Conservation (phyloP, 2,888 invertebrate species). For the Crossocerus cetratus region DNA sequence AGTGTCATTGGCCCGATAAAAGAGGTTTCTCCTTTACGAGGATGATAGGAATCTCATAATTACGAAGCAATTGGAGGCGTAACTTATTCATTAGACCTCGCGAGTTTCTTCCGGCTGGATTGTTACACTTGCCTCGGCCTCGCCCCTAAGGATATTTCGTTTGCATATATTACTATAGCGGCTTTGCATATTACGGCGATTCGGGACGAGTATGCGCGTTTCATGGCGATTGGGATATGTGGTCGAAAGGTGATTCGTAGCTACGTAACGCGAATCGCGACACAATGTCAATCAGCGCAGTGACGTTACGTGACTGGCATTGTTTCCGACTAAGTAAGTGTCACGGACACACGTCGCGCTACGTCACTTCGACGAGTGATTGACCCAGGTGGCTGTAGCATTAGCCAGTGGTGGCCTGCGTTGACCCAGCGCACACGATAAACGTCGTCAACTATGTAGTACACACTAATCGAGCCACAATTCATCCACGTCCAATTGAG, state of each 20-base stretch:
- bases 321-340: conserved; percentile 57
- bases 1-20: background rate
- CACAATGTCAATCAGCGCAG: conserved; percentile 50
- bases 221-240: background rate
- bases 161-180: background rate
- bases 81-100: background rate
- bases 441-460: background rate
- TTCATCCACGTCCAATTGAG: background rate
- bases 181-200: too few relatives aligned
- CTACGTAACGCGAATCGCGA: conserved; percentile 35
- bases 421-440: background rate
- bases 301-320: conserved; percentile 56
- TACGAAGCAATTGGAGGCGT: background rate
- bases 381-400: conserved; percentile 43
- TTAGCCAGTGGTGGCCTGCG: background rate
- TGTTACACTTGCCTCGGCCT: background rate
- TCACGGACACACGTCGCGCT: conserved; percentile 52
- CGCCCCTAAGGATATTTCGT: background rate
- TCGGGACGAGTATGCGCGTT: background rate
- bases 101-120: background rate
- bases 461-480: background rate
- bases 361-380: conserved; percentile 52
- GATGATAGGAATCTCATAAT: background rate
- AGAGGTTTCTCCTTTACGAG: background rate
- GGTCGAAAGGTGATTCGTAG: conserved; percentile 11